These are phyloP conservation scores for Eupristina koningsbergeri DNA, from an alignment of 1,140 invertebrate genomes.

Conservation along the genomic window DNA sequence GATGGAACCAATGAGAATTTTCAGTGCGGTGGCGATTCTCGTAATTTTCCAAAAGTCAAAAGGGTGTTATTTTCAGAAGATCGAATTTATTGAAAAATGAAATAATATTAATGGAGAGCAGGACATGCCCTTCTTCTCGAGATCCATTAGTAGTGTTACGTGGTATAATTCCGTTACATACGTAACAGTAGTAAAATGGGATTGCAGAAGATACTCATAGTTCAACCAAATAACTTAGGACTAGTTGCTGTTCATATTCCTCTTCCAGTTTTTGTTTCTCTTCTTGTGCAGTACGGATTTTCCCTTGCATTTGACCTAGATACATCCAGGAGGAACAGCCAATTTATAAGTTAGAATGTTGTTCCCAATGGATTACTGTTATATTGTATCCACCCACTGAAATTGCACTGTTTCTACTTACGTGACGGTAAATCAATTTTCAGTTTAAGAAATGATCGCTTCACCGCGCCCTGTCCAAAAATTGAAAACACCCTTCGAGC, in stretches of 20 bases:
- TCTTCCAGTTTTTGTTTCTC: no score
- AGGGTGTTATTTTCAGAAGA: background rate
- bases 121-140: no score
- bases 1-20: no score
- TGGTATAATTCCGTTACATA: no score
- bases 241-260: no score
- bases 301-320: background rate
- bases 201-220: conserved; percentile 24
- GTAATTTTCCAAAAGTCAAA: no score
- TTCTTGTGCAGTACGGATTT: conserved; percentile 34
- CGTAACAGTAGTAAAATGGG: background rate
- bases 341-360: conserved; percentile 56
- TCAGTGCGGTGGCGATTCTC: no score
- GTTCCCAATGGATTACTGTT: conserved; percentile 53
- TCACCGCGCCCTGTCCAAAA: no score
- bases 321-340: conserved; percentile 38
- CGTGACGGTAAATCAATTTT: conserved; percentile 46
- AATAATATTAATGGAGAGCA: conserved; percentile 43
- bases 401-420: conserved; percentile 43
- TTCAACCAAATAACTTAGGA: no score
- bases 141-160: no score
- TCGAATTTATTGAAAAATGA: conserved; percentile 26
- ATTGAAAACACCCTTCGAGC: no score
- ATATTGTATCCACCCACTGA: conserved; percentile 20
- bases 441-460: no score